Evolutionary conservation across 2,113 vertebrate genomes (phyloP), one percentile per base, ranked within the genome.

Genomic region (Eira barbara): DNA sequence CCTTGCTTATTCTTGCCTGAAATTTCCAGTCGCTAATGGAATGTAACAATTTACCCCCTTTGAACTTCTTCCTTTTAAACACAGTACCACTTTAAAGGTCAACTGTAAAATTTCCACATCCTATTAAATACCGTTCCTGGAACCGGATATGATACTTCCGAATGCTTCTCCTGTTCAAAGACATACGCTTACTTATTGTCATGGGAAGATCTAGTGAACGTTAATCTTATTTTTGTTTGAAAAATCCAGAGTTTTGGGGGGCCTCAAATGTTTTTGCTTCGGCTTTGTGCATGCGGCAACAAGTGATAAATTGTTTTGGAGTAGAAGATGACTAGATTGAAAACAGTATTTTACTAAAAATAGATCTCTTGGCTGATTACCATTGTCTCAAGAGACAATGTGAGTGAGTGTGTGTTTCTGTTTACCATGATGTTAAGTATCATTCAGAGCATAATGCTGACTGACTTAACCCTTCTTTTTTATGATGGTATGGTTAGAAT

Each of bases 291-390:
- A 69, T 96, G 73, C 93, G 88, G 84, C 73, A 95, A 31, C n/a
- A 55, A 90, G 57, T 96, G 92, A 87, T 74, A 94, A 65, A 45
- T 95, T 96, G 67, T 97, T 95, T 97, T 93, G 80, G 88, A 97
- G 71, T 67, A 76, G 52, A 76, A 61, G 45, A 92, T 97, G 88
- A 93, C 82, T 97, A 82, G 81, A 96, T 96, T 96, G n/a, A 97
- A 97, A 98, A 94, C 81, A 97, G 65, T 67, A 86, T 98, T 98
- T 97, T 92, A 74, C 96, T 97, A 98, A 98, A 97, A 97, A 98
- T 98, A 97, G 81, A 87, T 15, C 23, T 74, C 76, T 87, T 95
- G 87, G 57, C 87, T 95, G 71, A 95, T 96, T 92, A 89, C 57
- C 63, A 82, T n/a, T 92, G 79, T 98, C 97, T 95, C 87, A 82